Conservation (phyloP, 2,797 vertebrate genomes). For the Masticophis lateralis region DNA sequence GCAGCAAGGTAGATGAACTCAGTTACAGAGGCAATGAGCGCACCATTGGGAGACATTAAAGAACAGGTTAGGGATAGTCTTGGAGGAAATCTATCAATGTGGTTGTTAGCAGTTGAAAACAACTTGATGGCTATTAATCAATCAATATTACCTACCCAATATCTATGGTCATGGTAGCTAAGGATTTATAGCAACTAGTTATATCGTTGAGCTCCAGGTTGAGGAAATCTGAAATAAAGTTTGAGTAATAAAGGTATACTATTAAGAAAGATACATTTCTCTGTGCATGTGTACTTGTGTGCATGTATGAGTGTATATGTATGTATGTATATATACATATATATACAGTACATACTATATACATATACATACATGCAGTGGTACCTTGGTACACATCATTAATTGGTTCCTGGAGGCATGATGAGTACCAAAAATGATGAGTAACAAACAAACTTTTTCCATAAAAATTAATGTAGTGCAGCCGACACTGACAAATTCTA, state of each 20-base stretch:
- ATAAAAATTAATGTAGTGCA: background rate
- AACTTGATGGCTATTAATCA: background rate
- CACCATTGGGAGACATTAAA: background rate
- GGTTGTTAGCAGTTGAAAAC: background rate
- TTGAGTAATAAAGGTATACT: background rate
- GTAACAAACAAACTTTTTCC: background rate
- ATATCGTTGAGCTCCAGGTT: background rate
- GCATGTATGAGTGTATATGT: too few relatives aligned
- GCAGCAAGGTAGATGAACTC: background rate
- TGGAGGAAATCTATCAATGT: background rate
- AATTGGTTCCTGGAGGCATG: background rate
- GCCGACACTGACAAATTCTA: background rate
- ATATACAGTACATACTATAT: too few relatives aligned
- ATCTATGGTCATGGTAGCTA: background rate
- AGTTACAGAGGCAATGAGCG: background rate
- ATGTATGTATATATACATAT: background rate
- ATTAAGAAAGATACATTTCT: background rate
- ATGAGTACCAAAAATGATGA: background rate
- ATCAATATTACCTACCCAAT: background rate
- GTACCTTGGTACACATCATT: background rate
- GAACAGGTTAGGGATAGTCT: background rate
- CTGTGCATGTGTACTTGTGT: background rate
- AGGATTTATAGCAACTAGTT: background rate
- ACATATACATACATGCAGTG: background rate
- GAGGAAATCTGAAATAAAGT: background rate